phyloP scores from a whole-genome alignment of 2,888 invertebrate genomes.

The Spisula subtruncata region DNA sequence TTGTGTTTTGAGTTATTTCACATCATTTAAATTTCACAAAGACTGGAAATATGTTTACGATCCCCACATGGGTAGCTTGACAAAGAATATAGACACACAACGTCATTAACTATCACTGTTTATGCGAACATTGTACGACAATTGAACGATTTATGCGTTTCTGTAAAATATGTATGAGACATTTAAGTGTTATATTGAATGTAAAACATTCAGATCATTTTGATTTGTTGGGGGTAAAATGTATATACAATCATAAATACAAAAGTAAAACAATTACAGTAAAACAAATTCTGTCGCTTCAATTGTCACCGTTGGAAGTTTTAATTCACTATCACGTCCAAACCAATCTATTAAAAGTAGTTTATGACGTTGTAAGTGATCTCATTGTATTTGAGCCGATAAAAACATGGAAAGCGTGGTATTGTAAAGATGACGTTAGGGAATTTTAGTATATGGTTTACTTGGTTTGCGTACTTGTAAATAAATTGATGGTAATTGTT shows the following conservation, averaged over 20 bases:
- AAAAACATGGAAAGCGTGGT: background rate
- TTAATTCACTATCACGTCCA: background rate
- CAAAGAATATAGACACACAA: background rate
- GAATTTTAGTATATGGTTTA: background rate
- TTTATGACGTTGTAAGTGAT: background rate
- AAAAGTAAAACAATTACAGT: background rate
- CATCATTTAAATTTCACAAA: background rate
- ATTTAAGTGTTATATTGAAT: background rate
- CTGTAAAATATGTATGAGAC: slow-evolving; percentile 1
- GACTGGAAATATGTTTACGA: background rate
- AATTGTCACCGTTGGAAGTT: background rate
- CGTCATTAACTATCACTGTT: background rate
- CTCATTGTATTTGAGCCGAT: background rate
- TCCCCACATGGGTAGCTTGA: background rate
- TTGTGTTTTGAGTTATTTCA: background rate
- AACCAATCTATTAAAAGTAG: background rate
- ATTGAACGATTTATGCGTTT: background rate
- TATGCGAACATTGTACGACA: background rate
- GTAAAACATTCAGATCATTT: background rate
- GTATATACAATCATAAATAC: background rate
- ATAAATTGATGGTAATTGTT: background rate
- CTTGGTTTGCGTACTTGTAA: background rate
- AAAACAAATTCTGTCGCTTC: no score
- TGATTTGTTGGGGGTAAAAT: background rate
- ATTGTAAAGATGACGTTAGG: background rate